A percentile compares a stretch with the other conserved stretches of the same genome.
Evolutionary conservation across 2,888 invertebrate genomes (phyloP).

Genomic region (Amblyjoppa fuscipennis): DNA sequence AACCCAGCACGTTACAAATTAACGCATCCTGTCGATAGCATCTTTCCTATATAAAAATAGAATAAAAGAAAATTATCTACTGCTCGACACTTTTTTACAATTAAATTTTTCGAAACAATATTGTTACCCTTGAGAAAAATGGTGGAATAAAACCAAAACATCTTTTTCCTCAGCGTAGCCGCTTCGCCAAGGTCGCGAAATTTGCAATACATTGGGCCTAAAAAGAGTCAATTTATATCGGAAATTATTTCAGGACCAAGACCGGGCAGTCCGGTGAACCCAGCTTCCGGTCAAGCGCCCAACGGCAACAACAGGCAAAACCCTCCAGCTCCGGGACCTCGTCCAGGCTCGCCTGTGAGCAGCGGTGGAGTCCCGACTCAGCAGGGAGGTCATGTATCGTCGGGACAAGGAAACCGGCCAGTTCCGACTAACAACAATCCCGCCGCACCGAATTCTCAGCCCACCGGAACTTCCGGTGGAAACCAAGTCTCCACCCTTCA

Average conservation of each 20-base stretch:
- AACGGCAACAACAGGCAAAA: conserved; percentile 47
- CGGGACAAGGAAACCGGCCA: conserved; percentile 46
- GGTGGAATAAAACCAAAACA: background rate
- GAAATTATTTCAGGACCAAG: conserved; percentile 6
- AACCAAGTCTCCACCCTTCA: conserved; percentile 69
- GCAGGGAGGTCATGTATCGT: conserved; percentile 31
- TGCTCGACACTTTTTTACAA: too few relatives aligned
- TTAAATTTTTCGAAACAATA: too few relatives aligned
- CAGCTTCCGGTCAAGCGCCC: conserved; percentile 40
- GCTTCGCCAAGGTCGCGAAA: background rate
- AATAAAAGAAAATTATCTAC: background rate
- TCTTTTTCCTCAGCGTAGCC: too few relatives aligned
- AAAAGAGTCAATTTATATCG: background rate
- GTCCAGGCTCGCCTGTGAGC: conserved; percentile 53
- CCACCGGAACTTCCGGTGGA: conserved; percentile 52
- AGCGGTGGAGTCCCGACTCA: conserved; percentile 21
- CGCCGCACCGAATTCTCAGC: conserved; percentile 31
- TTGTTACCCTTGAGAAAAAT: background rate
- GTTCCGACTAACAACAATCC: conserved; percentile 11
- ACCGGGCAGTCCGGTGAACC: conserved; percentile 28
- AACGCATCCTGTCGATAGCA: background rate
- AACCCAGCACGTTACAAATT: background rate
- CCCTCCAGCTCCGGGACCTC: conserved; percentile 60
- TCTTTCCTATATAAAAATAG: background rate
- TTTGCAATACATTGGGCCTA: background rate